Conservation (phyloP, 2,797 vertebrate species). For the Sebastes baramenuke region DNA sequence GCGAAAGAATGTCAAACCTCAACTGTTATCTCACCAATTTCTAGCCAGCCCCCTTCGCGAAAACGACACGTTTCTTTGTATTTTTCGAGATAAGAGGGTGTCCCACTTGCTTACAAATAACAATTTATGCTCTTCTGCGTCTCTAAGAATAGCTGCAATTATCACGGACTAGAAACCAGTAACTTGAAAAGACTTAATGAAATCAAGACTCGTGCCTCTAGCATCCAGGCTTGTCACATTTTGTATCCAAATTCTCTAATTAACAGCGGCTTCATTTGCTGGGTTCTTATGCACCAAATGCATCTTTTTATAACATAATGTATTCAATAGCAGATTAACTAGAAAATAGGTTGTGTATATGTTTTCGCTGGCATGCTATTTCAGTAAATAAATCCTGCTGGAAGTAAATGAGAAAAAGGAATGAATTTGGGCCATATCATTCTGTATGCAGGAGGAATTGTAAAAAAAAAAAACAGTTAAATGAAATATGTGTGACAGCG, state of each 20-base stretch:
- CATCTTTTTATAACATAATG: conserved; percentile 2
- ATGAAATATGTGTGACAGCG: conserved; percentile 27
- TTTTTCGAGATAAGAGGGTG: conserved; percentile 7
- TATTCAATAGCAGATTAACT: conserved; percentile 23
- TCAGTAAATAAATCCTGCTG: conserved; percentile 37
- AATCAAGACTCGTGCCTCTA: neutral
- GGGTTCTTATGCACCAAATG: neutral
- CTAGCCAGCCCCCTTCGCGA: neutral
- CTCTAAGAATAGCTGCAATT: conserved; percentile 32
- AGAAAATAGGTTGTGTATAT: conserved; percentile 5
- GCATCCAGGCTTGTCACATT: neutral
- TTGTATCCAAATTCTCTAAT: conserved; percentile 1
- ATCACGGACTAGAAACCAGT: conserved; percentile 5
- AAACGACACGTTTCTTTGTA: conserved; percentile 12
- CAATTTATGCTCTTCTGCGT: neutral
- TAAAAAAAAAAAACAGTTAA: conserved; percentile 2
- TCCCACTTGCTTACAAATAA: conserved; percentile 30
- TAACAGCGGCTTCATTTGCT: neutral
- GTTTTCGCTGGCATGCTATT: conserved; percentile 2
- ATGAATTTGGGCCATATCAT: conserved; percentile 18
- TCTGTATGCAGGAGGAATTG: conserved; percentile 14
- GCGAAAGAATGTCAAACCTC: conserved; percentile 28
- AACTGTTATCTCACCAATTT: conserved; percentile 39
- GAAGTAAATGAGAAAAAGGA: conserved; percentile 27
- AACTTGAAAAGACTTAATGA: conserved; percentile 1